Base-by-base conservation (phyloP, 2,797 vertebrate genomes). In the Helarctos malayanus region DNA sequence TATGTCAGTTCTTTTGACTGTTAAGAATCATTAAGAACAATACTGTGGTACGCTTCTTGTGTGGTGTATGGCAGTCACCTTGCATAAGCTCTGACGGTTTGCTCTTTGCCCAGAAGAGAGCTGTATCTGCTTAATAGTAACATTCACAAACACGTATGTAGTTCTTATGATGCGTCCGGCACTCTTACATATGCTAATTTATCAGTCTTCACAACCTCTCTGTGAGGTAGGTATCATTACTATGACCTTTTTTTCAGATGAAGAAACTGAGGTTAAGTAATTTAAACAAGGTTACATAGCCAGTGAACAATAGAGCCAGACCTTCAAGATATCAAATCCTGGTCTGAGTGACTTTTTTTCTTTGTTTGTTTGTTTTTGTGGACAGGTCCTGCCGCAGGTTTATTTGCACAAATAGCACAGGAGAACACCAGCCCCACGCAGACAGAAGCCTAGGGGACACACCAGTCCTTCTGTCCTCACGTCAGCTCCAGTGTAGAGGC, bases 11-110 rank as follows among this genome's bases (percentile, higher is more conserved):
- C 27, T 81, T 89, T 54, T 35, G 49, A 91, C 84, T 88, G 52
- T 65, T 84, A 61, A 87, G 57, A 93, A 76, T 95, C 45, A 92
- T 92, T 93, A 49, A 85, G 91, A 97, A 29, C 35, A 91, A 63
- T 65, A 76, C 16, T 68, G 41, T 35, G 32, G 41, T 57, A 52
- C 1, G 54, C 54, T 94, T 76, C 14, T 75, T 81, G 21, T 81
- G 45, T 81, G 18, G 54, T 45, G 83, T 91, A 80, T 59, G 29
- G 56, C 5, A 14, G 13, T 63, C 59, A 87, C 21, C 63, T 85
- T 85, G 38, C 32, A 61, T 59, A 81, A 88, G 21, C 84, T 80
- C 38, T 85, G 59, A 68, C 52, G 73, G 47, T 91, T 96, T 89
- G 52, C 16, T 92, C 81, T 95, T 95, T 16, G 11, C 49, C 75